Evolutionary conservation across 2,113 vertebrate species (phyloP).

Genomic region (Camarhynchus parvulus): DNA sequence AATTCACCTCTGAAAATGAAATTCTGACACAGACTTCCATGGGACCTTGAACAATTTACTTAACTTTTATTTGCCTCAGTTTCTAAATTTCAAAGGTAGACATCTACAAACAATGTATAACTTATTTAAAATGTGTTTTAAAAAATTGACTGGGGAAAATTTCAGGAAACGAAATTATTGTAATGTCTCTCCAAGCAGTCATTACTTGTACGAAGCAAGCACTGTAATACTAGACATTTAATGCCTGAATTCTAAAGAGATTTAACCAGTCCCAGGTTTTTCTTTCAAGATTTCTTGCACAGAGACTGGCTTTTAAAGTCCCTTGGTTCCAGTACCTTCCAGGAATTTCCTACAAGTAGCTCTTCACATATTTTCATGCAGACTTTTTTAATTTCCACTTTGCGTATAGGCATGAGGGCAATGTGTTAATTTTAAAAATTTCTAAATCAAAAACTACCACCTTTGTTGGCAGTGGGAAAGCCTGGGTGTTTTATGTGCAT

Average conservation of each 20-base stretch:
- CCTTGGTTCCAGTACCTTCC: neutral
- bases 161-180: constrained; percentile 63
- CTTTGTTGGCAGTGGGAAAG: neutral
- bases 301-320: neutral
- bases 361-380: neutral
- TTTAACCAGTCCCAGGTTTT: constrained; percentile 35
- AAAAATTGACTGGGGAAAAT: constrained; percentile 43
- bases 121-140: constrained; percentile 34
- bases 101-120: constrained; percentile 43
- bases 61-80: constrained; percentile 34
- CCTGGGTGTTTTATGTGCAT: neutral
- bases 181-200: constrained; percentile 64
- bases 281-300: neutral
- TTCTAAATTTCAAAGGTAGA: constrained; percentile 60
- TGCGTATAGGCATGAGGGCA: neutral
- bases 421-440: neutral
- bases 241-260: constrained; percentile 57
- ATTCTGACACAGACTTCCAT: constrained; percentile 2
- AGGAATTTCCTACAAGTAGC: constrained; percentile 31
- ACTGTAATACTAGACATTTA: constrained; percentile 48
- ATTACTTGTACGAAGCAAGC: neutral
- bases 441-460: neutral
- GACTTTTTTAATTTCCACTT: neutral
- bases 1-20: constrained; percentile 37
- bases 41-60: constrained; percentile 16